Evolutionary conservation across 2,113 vertebrate genomes (phyloP).

Genomic region (Erinaceus europaeus): DNA sequence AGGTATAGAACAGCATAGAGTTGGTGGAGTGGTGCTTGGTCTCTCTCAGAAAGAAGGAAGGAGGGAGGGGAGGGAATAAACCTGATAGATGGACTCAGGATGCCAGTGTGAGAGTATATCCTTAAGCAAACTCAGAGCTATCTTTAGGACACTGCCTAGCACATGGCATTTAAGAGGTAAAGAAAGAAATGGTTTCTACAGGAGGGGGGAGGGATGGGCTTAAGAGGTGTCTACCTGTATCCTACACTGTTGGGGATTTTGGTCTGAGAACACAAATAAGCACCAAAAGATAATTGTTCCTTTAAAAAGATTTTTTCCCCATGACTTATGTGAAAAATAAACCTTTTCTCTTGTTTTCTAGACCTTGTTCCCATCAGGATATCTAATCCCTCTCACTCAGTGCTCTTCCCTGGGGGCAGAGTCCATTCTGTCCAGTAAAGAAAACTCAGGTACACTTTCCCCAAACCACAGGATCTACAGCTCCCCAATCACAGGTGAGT

Average conservation of each 20-base stretch:
- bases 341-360: constrained; percentile 71
- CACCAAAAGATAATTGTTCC: not conserved
- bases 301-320: not conserved
- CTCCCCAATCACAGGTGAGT: constrained; percentile 88
- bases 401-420: constrained; percentile 82
- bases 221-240: not conserved
- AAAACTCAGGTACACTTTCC: constrained; percentile 79
- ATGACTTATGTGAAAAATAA: constrained; percentile 40
- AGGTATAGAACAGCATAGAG: too few relatives aligned
- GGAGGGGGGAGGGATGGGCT: not conserved
- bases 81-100: not conserved
- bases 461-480: constrained; percentile 85
- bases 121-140: not conserved
- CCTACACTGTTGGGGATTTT: not conserved
- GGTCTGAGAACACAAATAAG: not conserved
- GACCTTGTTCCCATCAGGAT: constrained; percentile 91
- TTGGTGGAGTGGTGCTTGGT: too few relatives aligned
- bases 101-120: not conserved
- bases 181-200: too few relatives aligned
- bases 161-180: not conserved
- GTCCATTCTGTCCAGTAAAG: constrained; percentile 66
- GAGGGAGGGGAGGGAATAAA: too few relatives aligned
- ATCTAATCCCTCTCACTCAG: constrained; percentile 91
- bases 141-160: not conserved
- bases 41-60: too few relatives aligned